Conservation (phyloP, 1,140 invertebrate genomes). For the Lithobius niger region DNA sequence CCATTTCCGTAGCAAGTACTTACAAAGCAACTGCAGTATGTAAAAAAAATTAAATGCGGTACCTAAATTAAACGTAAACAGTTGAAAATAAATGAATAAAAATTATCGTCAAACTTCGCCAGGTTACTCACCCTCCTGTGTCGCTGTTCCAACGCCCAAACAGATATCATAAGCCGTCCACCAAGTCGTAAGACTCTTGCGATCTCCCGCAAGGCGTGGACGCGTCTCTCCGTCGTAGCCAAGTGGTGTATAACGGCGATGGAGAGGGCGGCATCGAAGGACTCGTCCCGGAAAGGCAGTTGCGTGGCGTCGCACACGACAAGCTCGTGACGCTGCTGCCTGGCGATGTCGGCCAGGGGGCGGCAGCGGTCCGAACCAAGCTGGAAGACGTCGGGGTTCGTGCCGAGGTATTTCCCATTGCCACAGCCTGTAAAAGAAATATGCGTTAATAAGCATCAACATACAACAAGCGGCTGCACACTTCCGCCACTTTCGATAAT, state of each 20-base stretch:
- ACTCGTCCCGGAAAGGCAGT: constrained; percentile 79
- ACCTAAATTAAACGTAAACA: no score
- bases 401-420: constrained; percentile 78
- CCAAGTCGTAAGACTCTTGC: constrained; percentile 77
- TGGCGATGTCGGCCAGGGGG: constrained; percentile 58
- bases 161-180: constrained; percentile 80
- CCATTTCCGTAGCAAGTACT: no score
- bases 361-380: constrained; percentile 76
- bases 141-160: constrained; percentile 93
- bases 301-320: constrained; percentile 75
- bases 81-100: no score
- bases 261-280: constrained; percentile 86
- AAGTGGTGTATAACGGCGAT: constrained; percentile 87
- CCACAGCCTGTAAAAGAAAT: constrained; percentile 61
- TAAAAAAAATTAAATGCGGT: no score
- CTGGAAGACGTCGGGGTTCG: constrained; percentile 71
- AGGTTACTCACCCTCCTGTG: constrained; percentile 50
- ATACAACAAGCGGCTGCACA: no score
- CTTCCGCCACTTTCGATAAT: no score
- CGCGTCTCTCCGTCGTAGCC: constrained; percentile 74
- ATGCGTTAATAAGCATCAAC: no score
- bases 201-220: constrained; percentile 72
- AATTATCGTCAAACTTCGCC: no score
- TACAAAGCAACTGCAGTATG: no score
- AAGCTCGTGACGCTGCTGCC: constrained; percentile 66